Conservation (phyloP, 2,888 invertebrate species). For the Zaprionus obscuricornis region DNA sequence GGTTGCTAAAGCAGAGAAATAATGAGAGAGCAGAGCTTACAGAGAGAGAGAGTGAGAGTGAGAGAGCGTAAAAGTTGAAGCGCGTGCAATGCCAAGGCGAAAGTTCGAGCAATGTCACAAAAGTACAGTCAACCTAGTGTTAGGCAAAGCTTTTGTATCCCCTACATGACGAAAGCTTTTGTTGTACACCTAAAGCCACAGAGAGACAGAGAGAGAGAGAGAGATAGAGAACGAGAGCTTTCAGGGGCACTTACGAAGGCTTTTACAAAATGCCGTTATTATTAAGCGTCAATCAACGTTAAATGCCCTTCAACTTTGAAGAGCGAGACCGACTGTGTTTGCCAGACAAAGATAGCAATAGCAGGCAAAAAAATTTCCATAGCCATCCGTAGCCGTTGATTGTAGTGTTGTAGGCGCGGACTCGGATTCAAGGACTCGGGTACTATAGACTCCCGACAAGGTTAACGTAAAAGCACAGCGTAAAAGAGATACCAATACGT, state of each 20-base stretch:
- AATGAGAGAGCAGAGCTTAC: constrained; percentile 16
- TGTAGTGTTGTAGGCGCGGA: constrained; percentile 47
- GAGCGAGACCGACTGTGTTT: constrained; percentile 17
- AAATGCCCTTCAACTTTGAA: constrained; percentile 37
- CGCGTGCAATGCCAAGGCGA: constrained; percentile 76
- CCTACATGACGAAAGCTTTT: constrained; percentile 14
- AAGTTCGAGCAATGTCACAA: constrained; percentile 67
- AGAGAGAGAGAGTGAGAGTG: constrained; percentile 15
- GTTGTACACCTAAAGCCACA: constrained; percentile 12
- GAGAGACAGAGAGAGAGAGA: neutral
- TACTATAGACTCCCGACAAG: constrained; percentile 41
- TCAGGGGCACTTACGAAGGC: constrained; percentile 28
- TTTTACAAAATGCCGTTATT: constrained; percentile 47
- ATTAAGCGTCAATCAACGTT: constrained; percentile 58
- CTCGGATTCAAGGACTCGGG: constrained; percentile 60
- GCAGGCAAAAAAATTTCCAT: constrained; percentile 51
- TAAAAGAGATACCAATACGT: constrained; percentile 32
- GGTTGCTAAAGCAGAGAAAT: too few species aligned
- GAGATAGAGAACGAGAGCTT: constrained; percentile 28
- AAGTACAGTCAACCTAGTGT: constrained; percentile 71
- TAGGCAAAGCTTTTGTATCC: constrained; percentile 23
- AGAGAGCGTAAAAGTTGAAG: constrained; percentile 52
- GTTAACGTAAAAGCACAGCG: constrained; percentile 64
- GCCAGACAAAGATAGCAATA: constrained; percentile 23
- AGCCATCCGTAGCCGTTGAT: constrained; percentile 26